Conservation (phyloP, 2,888 invertebrate species). For the Drosophila sordidula region DNA sequence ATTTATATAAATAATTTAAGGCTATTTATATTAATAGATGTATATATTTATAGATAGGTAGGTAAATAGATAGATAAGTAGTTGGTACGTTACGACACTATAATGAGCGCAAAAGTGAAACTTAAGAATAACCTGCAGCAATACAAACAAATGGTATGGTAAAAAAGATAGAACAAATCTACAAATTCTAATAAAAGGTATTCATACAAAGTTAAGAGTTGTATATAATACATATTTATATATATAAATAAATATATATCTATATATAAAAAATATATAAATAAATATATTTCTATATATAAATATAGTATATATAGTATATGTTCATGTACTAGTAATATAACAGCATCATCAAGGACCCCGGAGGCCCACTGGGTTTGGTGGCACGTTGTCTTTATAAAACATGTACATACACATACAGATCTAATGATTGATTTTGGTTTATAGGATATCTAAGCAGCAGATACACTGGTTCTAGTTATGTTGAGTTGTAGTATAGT, state of each 20-base stretch:
- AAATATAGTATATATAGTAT: conserved; percentile 34
- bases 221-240: conserved; percentile 25
- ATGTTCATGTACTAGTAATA: conserved; percentile 56
- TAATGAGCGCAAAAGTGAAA: conserved; percentile 50
- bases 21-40: conserved; percentile 49
- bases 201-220: conserved; percentile 71
- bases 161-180: conserved; percentile 58
- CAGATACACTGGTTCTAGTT: conserved; percentile 55
- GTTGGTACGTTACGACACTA: conserved; percentile 45
- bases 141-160: conserved; percentile 61
- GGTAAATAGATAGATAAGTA: conserved; percentile 23
- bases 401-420: conserved; percentile 47
- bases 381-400: conserved; percentile 7
- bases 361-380: conserved; percentile 1
- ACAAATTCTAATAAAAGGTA: conserved; percentile 67
- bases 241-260: conserved; percentile 31
- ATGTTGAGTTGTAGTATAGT: conserved; percentile 50
- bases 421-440: conserved; percentile 29
- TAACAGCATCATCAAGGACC: conserved; percentile 23
- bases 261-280: conserved; percentile 24
- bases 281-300: conserved; percentile 27
- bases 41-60: conserved; percentile 37
- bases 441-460: conserved; percentile 56
- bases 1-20: conserved; percentile 56
- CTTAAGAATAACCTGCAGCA: conserved; percentile 66